Evolutionary conservation across 2,888 invertebrate species (phyloP).

Genomic region (Nephrotoma flavescens): DNA sequence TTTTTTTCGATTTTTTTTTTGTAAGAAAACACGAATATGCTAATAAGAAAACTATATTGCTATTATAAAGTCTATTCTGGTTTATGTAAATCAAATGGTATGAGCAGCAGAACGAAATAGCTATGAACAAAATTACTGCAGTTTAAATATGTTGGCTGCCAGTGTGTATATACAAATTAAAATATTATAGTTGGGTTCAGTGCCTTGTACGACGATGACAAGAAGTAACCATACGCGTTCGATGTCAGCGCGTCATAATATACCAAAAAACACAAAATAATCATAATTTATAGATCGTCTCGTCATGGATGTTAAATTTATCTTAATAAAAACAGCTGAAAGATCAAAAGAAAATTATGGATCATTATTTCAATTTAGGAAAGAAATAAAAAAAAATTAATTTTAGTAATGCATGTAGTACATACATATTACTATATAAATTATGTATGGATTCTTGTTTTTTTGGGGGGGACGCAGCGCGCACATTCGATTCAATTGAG

Average conservation of each 20-base stretch:
- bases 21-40: not conserved
- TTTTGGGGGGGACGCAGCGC: not conserved
- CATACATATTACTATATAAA: not conserved
- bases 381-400: not conserved
- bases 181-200: not conserved
- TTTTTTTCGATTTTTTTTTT: not conserved
- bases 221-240: not conserved
- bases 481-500: not conserved
- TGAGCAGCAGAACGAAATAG: not conserved
- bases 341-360: not conserved
- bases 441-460: not conserved
- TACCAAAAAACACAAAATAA: not conserved
- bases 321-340: not conserved
- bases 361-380: not conserved
- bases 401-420: not conserved
- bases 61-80: not conserved
- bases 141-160: not conserved
- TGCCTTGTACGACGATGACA: not conserved
- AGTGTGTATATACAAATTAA: not conserved
- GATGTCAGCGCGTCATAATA: not conserved
- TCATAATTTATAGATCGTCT: not conserved
- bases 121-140: not conserved
- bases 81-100: not conserved
- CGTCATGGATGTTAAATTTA: not conserved
- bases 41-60: not conserved